phyloP scores from a whole-genome alignment of 2,797 vertebrate genomes.

The Pagetopsis macropterus region DNA sequence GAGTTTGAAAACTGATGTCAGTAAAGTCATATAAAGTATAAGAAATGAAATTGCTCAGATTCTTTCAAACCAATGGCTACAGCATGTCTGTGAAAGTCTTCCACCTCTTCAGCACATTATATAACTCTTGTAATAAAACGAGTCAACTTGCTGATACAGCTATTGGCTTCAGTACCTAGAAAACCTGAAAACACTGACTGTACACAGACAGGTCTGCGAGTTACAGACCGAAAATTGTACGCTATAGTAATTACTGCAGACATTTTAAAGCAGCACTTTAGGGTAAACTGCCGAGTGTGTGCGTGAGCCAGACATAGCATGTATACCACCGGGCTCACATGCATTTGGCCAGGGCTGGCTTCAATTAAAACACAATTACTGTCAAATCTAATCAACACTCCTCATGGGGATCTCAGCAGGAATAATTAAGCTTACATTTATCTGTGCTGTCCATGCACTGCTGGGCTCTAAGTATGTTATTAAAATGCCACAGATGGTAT shows the following conservation, averaged over 20 bases:
- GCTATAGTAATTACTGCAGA: constrained; percentile 65
- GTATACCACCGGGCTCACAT: constrained; percentile 64
- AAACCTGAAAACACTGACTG: constrained; percentile 46
- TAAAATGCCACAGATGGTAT: constrained; percentile 78
- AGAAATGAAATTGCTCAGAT: not conserved
- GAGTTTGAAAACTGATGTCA: not conserved
- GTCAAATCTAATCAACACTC: constrained; percentile 80
- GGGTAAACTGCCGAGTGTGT: constrained; percentile 63
- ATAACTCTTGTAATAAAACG: constrained; percentile 17
- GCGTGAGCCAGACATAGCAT: constrained; percentile 67
- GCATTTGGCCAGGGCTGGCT: constrained; percentile 75
- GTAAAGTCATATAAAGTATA: constrained; percentile 5
- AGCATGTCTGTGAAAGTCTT: constrained; percentile 1
- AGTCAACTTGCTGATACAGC: constrained; percentile 47
- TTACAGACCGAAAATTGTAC: constrained; percentile 48
- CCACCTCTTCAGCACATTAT: constrained; percentile 13
- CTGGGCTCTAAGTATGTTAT: constrained; percentile 69
- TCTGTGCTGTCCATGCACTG: constrained; percentile 64
- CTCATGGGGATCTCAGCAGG: constrained; percentile 63
- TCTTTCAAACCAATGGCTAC: not conserved
- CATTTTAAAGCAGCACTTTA: constrained; percentile 71
- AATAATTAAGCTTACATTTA: constrained; percentile 78
- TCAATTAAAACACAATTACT: constrained; percentile 84
- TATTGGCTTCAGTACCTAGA: constrained; percentile 23
- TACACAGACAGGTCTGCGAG: constrained; percentile 47